Evolutionary conservation across 1,140 invertebrate species (phyloP), one percentile per base, ranked within the genome.

Genomic region (Dinothrombium tinctorium): DNA sequence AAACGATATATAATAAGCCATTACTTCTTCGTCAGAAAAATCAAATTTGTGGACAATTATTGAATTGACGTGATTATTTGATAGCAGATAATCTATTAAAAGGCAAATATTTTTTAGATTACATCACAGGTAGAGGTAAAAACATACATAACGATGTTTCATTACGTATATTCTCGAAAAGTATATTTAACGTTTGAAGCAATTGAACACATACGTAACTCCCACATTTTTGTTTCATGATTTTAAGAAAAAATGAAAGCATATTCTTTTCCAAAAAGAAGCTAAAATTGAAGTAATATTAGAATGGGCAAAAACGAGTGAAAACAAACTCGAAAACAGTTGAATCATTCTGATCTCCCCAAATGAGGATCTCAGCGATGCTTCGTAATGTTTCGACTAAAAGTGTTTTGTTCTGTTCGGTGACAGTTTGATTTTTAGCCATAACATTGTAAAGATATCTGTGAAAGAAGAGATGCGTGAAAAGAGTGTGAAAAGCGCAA

Each of bases 11-110:
- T 98, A 99, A 59, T 99, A 98, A 4, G 90, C 92, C 86, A 98
- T 95, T 2, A 99, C 63, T 69, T 99, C 94, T 64, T 99, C 94
- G 63, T 99, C 90, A 12, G 83, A 87, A 55, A 99, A 94, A 59
- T 99, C 92, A 69, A 98, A 98, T 63, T 94, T 94, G 61, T 98
- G 90, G 28, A 90, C 81, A 56, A 99, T 98, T 53, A 99, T 98
- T 25, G 81, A 87, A 62, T 99, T 99, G 15, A 99, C 87, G 66
- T 98, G 89, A 63, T 99, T 99, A 61, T 99, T 99, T 53, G 89
- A 96, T 14, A 99, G 64, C 41, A 99, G 64, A 64, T 96, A 99
- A 76, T 98, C 89, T 96, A 65, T 46, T 76, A 76, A 42, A 51
- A 31, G 43, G 43, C 49, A 50, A 47, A 23, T 31, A 41, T 36